Evolutionary conservation across 2,888 invertebrate species (phyloP), one percentile per base, ranked within the genome.

Genomic region (Geophilus truncorum): DNA sequence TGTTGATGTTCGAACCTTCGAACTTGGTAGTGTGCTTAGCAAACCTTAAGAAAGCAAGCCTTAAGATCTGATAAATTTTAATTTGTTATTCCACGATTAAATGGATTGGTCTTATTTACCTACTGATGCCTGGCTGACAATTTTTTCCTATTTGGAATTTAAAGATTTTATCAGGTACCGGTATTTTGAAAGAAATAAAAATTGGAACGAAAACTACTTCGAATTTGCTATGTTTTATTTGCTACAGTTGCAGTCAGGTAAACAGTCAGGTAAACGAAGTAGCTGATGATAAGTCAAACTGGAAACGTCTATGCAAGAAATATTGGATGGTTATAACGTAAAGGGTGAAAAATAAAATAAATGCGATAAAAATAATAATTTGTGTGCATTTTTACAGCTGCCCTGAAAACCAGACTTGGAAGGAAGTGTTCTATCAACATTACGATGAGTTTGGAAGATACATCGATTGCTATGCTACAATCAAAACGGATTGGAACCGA

Each of bases 401-500:
- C 82, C 82, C 82, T 70, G 34, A 77, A 23, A 82, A 80, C 9
- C 70, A 57, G 28, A 81, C 82, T 9, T 85, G 85, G 85, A 83
- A 83, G 75, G 81, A 84, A 34, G 81, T 81, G 28, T 85, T 85
- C 81, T 40, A 81, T 6, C 57, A 83, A 9, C 83, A 83, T 81
- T 84, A 83, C 25, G 45, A 34, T 76, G 82, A 83, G 62, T 82
- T 81, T 81, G 83, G 83, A 10, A 45, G 77, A 34, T 84, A 84
- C 78, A 80, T 83, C 0, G n/a, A 83, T 77, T 84, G 83, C 78
- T 84, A 85, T 81, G 80, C 77, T 15, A 80, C 80, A 21, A 82
- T 85, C 7, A 82, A 83, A 57, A 79, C 62, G 6, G 84, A 84
- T 3, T 85, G 85, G 85, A 83, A 84, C 78, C 83, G 84, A 80